Conservation (phyloP, 2,888 invertebrate species). For the Sphaerophoria rueppellii region DNA sequence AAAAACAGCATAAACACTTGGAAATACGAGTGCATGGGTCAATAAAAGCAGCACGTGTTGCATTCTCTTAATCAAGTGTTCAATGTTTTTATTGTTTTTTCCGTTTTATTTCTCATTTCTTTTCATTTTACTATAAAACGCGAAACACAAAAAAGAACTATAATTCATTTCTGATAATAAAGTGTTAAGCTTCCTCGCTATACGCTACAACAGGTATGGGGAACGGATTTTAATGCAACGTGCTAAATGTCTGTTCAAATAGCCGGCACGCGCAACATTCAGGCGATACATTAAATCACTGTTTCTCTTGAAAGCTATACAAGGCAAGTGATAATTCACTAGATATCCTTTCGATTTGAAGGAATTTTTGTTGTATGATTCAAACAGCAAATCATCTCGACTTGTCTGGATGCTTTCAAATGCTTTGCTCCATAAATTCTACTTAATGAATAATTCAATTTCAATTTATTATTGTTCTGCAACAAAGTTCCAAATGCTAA, state of each 20-base stretch:
- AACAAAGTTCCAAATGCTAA: conserved; percentile 25
- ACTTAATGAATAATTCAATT: conserved; percentile 41
- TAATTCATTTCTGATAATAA: background rate
- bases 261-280: conserved; percentile 17
- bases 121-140: conserved; percentile 21
- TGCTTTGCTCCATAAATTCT: conserved; percentile 28
- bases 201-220: background rate
- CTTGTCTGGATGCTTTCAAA: background rate
- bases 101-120: background rate
- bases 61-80: conserved; percentile 48
- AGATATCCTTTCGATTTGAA: too few species aligned
- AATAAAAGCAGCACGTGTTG: conserved; percentile 65
- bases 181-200: background rate
- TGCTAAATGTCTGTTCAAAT: conserved; percentile 1
- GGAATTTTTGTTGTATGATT: conserved; percentile 42
- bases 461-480: conserved; percentile 18
- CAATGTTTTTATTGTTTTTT: conserved; percentile 37
- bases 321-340: background rate
- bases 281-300: background rate
- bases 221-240: background rate
- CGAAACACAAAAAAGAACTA: conserved; percentile 13
- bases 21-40: conserved; percentile 50
- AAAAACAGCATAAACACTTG: conserved; percentile 28
- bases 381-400: conserved; percentile 18
- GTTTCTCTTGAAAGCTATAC: background rate